Evolutionary conservation across 2,888 invertebrate species (phyloP), one percentile per base, ranked within the genome.

Genomic region (Merodon equestris): DNA sequence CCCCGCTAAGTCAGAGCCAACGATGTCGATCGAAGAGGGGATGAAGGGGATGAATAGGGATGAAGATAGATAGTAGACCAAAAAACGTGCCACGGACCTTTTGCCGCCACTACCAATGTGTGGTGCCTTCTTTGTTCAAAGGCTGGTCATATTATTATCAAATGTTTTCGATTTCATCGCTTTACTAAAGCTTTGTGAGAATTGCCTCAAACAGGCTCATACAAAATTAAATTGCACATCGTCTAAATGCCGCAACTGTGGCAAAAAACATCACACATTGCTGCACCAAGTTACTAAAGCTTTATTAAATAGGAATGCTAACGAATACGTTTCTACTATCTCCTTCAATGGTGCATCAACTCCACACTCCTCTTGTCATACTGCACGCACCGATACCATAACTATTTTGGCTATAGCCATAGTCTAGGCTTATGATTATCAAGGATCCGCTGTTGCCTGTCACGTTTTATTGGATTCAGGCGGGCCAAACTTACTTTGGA

Each of bases 391-490:
- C 38, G 17, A 53, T 36, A 17, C 7, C 13, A 36, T 15, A 7
- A 38, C 51, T 7, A 53, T 53, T 1, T 36, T 15, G 9, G 51
- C 51, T 3, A 53, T 38, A 10, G 51, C 34, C 13, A 36, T 53
- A 36, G 38, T 53, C 1, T 53, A 53, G 14, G 38, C 51, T 15
- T 9, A 36, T 12, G 51, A 36, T 38, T 53, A 53, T 36, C 51
- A 53, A 53, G 51, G 51, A 14, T 36, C 51, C 12, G 36, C 51
- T 4, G 12, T n/a, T n/a, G n/a, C n/a, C 51, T 36, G 38, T 15
- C 15, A 12, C 34, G 38, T 15, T 38, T 53, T 53, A 15, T 53
- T 12, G 10, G 15, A 50, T 13, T 0, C n/a, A 34, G 34, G 5
- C 4, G 5, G 17, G 7, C 10, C 51, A 51, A 15, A 14, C 51